Percentiles rank a stretch among this genome's conserved stretches.
These are phyloP conservation scores for Spongilla lacustris DNA, from an alignment of 37 sponge, comb jelly and placozoan species.

Conservation along the genomic window DNA sequence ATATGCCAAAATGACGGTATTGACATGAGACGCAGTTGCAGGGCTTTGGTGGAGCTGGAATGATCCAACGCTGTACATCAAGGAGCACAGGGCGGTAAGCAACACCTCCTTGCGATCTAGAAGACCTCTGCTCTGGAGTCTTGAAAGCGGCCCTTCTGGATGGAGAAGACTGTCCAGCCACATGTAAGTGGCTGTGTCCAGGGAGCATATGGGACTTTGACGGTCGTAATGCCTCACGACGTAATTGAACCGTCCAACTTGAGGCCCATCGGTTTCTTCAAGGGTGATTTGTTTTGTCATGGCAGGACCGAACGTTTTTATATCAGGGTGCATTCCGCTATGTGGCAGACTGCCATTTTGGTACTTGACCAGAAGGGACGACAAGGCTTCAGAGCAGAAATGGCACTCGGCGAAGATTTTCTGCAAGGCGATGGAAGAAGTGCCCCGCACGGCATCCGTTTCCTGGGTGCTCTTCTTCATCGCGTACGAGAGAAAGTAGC, in stretches of 20 bases:
- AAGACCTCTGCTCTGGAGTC: slow-evolving; percentile 4
- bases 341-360: background rate
- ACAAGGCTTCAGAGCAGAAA: slow-evolving; percentile 32
- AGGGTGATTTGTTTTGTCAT: too few relatives aligned
- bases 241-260: background rate
- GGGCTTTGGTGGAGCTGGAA: slow-evolving; percentile 5
- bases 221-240: background rate
- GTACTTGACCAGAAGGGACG: slow-evolving; percentile 26
- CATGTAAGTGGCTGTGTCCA: background rate
- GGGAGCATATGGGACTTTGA: background rate
- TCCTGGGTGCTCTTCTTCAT: background rate
- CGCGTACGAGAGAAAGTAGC: slow-evolving; percentile 35
- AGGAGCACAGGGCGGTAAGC: slow-evolving; percentile 18
- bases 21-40: background rate
- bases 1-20: slow-evolving; percentile 38
- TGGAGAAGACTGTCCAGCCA: background rate
- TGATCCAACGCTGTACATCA: slow-evolving; percentile 50
- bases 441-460: background rate
- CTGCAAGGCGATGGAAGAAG: slow-evolving; percentile 20
- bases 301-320: background rate
- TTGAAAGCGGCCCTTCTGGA: background rate
- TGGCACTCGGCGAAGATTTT: background rate
- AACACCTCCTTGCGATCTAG: background rate
- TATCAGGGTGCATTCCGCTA: background rate
- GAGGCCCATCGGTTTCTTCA: background rate